Evolutionary conservation across 2,113 vertebrate genomes (phyloP).

Genomic region (Copsychus sechellarum): DNA sequence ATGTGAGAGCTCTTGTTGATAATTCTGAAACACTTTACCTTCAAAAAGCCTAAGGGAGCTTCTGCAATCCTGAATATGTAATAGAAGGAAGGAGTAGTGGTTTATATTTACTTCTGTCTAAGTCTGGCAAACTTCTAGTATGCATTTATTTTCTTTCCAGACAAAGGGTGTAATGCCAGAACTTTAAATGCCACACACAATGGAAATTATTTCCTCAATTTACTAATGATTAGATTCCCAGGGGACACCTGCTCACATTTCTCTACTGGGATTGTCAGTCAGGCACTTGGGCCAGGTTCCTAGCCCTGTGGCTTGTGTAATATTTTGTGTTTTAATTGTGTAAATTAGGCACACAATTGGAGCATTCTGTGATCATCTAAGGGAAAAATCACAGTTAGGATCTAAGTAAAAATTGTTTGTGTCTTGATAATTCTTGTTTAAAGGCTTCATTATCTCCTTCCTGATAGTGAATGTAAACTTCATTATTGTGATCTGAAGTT

Average conservation of each 20-base stretch:
- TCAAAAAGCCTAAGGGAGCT: background rate
- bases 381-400: background rate
- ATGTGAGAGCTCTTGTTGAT: background rate
- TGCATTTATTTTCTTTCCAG: background rate
- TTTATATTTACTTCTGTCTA: background rate
- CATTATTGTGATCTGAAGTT: background rate
- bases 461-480: background rate
- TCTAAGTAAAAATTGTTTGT: background rate
- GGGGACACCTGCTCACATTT: background rate
- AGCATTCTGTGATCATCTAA: background rate
- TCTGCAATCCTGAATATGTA: background rate
- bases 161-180: background rate
- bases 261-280: background rate
- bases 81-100: background rate
- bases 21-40: background rate
- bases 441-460: background rate
- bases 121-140: background rate
- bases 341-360: background rate
- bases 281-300: background rate
- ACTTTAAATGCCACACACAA: background rate
- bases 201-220: background rate
- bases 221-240: background rate
- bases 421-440: background rate
- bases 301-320: background rate
- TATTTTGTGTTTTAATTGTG: background rate